Conservation (phyloP, 2,888 invertebrate species). For the Aphidius colemani region DNA sequence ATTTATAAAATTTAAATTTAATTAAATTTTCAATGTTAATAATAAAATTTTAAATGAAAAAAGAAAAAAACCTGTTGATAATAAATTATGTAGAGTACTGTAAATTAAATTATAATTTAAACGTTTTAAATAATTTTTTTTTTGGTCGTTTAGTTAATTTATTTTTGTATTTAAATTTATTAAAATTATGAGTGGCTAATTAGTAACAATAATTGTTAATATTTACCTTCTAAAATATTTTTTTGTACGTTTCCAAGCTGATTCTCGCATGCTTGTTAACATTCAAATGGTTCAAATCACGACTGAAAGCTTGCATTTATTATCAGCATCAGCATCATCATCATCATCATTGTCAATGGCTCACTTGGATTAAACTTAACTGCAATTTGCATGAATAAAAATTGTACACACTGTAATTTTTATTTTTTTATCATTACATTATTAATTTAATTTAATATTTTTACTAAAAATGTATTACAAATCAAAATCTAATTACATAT, state of each 20-base stretch:
- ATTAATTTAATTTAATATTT: neutral
- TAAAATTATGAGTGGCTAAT: neutral
- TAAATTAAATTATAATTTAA: neutral
- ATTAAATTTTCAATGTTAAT: no score
- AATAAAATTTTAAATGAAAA: no score
- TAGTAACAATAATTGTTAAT: neutral
- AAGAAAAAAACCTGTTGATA: no score
- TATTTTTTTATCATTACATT: neutral
- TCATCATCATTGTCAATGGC: no score
- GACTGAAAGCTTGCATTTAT: slow-evolving; percentile 29
- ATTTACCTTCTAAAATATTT: slow-evolving; percentile 25
- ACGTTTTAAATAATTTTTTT: neutral
- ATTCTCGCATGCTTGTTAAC: slow-evolving; percentile 15
- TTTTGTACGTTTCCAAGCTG: slow-evolving; percentile 25
- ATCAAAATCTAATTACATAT: neutral
- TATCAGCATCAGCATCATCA: slow-evolving; percentile 18
- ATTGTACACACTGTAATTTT: neutral
- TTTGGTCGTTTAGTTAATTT: neutral
- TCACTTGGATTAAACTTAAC: no score
- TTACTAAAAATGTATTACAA: neutral
- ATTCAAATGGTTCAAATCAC: slow-evolving; percentile 5
- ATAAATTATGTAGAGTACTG: no score
- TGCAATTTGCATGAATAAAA: no score
- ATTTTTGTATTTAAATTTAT: neutral
- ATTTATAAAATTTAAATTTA: no score